Percentiles rank a stretch among this genome's conserved stretches.
These are phyloP conservation scores for Phylloscopus trochilus DNA, from an alignment of 2,113 vertebrate genomes.

Conservation along the genomic window DNA sequence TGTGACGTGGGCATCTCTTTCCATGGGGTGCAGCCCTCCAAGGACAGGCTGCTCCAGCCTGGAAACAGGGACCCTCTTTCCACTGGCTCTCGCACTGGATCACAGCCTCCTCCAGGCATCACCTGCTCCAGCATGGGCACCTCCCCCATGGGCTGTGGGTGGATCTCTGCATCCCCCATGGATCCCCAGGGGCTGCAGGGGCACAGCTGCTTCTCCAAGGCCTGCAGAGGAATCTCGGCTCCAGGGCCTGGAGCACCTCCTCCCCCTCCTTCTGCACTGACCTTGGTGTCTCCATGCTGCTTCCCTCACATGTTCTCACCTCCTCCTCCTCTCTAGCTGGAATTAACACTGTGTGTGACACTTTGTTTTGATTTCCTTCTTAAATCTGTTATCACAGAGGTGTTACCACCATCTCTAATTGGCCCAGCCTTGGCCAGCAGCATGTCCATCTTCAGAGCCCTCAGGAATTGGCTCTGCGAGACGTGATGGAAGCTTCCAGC, in stretches of 20 bases:
- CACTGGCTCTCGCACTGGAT: too few relatives aligned
- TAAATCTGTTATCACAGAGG: neutral
- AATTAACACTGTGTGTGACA: neutral
- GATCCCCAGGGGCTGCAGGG: too few relatives aligned
- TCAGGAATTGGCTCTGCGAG: neutral
- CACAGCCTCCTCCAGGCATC: neutral
- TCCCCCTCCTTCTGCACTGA: neutral
- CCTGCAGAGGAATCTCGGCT: neutral
- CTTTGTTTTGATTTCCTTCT: neutral
- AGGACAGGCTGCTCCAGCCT: neutral
- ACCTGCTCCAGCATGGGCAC: neutral
- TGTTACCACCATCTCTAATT: neutral
- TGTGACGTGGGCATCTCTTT: rapidly evolving
- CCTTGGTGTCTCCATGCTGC: neutral
- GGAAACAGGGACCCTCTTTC: neutral
- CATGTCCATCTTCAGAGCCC: neutral
- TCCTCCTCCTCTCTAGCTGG: neutral
- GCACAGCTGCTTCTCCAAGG: neutral
- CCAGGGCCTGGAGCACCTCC: neutral
- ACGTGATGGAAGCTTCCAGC: too few relatives aligned
- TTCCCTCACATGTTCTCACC: neutral
- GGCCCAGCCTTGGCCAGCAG: neutral
- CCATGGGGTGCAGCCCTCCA: neutral
- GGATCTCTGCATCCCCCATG: neutral
- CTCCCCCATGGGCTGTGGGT: neutral